Conservation (phyloP, 2,888 invertebrate species). For the Drosophila atripex region DNA sequence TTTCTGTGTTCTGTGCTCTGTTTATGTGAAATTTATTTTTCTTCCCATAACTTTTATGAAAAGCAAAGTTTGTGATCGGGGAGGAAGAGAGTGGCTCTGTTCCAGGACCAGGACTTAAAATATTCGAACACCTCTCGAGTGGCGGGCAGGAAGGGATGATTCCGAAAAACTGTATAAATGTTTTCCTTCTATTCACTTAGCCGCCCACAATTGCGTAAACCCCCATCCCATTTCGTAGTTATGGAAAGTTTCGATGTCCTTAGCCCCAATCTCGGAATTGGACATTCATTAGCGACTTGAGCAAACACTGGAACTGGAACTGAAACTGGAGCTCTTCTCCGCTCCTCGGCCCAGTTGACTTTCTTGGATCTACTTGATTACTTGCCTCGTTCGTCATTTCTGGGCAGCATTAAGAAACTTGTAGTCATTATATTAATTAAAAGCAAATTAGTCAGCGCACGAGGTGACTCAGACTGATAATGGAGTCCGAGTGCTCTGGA, state of each 20-base stretch:
- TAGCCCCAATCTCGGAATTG: not conserved
- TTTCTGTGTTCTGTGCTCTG: constrained; percentile 51
- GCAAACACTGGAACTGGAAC: constrained; percentile 14
- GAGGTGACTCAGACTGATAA: constrained; percentile 46
- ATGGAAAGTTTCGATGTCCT: constrained; percentile 6
- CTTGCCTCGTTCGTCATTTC: constrained; percentile 55
- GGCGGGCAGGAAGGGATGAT: constrained; percentile 8
- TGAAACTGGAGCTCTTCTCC: too few relatives aligned
- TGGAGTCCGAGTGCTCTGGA: constrained; percentile 10
- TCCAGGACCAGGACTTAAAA: not conserved
- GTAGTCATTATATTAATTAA: constrained; percentile 79
- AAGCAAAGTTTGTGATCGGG: constrained; percentile 35
- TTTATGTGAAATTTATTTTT: constrained; percentile 64
- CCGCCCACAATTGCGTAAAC: constrained; percentile 10
- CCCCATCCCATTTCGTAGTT: constrained; percentile 14
- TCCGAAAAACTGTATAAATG: constrained; percentile 17
- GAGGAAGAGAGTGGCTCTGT: not conserved
- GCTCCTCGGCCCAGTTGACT: not conserved
- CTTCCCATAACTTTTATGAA: constrained; percentile 60
- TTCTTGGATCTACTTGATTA: constrained; percentile 46
- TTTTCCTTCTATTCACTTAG: constrained; percentile 15
- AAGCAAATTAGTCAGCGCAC: constrained; percentile 72
- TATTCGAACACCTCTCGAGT: constrained; percentile 21
- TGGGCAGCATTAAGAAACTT: constrained; percentile 69
- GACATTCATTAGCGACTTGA: constrained; percentile 28